Evolutionary conservation across 2,797 vertebrate genomes (phyloP).

Genomic region (Semotilus atromaculatus): DNA sequence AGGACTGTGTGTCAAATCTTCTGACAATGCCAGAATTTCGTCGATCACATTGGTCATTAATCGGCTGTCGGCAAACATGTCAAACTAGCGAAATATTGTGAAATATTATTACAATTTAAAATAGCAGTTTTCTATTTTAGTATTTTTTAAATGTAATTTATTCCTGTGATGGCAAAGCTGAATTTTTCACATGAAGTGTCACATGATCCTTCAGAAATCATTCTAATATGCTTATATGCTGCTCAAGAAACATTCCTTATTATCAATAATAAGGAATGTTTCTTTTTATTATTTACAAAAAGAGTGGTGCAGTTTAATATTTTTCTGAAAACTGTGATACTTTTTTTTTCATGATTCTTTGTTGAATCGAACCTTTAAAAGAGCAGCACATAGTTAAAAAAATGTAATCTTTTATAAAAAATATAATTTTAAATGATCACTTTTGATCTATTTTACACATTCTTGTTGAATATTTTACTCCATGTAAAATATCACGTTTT

Average conservation of each 20-base stretch:
- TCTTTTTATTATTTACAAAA: no score
- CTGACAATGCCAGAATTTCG: background rate
- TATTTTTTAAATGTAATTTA: no score
- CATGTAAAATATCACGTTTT: background rate
- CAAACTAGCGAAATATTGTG: background rate
- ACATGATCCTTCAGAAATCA: background rate
- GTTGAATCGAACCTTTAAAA: no score
- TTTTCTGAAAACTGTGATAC: no score
- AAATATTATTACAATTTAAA: background rate
- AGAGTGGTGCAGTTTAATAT: no score
- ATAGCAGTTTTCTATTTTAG: no score
- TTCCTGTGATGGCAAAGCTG: no score
- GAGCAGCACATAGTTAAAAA: no score
- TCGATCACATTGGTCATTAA: background rate
- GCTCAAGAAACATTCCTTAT: no score
- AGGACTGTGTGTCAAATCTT: no score
- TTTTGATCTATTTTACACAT: background rate
- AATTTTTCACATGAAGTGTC: background rate
- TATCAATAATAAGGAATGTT: no score
- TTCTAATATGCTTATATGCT: background rate
- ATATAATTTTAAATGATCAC: background rate
- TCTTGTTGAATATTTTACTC: background rate
- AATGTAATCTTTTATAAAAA: background rate
- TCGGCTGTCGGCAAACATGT: background rate
- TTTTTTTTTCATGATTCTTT: no score